Percentiles rank a stretch among this genome's conserved stretches.
Evolutionary conservation across 2,797 vertebrate species (phyloP).

Genomic region (Sciurus vulgaris): DNA sequence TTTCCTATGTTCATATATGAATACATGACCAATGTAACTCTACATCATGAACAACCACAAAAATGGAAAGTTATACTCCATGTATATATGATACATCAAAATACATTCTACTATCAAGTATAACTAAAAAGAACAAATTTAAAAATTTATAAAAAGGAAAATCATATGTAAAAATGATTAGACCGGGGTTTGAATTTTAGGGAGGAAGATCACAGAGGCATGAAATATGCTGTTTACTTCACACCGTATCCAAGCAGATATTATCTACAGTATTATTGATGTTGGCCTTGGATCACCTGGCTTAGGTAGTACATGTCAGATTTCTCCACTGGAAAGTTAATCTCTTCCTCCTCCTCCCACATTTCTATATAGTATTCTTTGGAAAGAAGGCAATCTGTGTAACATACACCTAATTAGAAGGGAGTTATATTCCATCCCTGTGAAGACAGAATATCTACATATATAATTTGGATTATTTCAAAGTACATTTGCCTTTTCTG

Average conservation of each 20-base stretch:
- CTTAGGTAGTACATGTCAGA: background rate
- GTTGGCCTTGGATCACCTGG: background rate
- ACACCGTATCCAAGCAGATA: background rate
- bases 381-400: background rate
- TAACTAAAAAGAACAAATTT: no score
- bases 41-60: no score
- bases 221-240: constrained; percentile 15
- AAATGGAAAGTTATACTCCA: no score
- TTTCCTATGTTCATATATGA: no score
- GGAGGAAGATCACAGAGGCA: background rate
- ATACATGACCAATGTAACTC: no score
- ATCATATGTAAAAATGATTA: background rate
- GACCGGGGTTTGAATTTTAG: background rate
- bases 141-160: no score
- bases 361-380: background rate
- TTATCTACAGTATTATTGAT: background rate
- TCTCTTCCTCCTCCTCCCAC: accelerated
- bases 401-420: background rate
- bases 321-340: background rate
- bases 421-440: background rate
- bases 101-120: no score
- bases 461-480: background rate
- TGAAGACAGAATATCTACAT: background rate
- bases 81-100: no score
- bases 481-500: background rate